Evolutionary conservation across 2,888 invertebrate species (phyloP), one percentile per base, ranked within the genome.

Genomic region (Salticus scenicus): DNA sequence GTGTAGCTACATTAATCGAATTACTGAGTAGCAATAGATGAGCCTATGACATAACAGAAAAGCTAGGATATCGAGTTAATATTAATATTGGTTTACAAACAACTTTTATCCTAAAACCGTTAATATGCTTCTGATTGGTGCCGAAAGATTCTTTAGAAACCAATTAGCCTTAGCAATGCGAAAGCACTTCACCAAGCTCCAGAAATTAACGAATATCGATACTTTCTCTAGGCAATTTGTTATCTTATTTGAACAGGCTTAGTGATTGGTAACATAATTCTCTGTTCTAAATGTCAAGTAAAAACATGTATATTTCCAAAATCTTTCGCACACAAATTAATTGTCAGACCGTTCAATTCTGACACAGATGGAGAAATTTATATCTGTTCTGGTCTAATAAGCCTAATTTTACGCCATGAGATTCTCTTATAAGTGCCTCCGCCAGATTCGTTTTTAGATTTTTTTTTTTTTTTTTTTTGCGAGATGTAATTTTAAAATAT

Each of bases 191-290:
- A 72, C 24, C 31, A 24, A n/a, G 75, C 28, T 71, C 76, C 37
- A 33, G 72, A 76, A 83, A 83, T 83, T 83, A 76, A 76, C 76
- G 82, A 41, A 76, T 83, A 83, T 83, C 82, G 76, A 83, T 83
- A 71, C 31, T 67, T n/a, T 7, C 47, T 17, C 12, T 2, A 12
- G 47, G 47, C 2, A 33, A 17, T 14, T 14, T 80, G 70, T 64
- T 83, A 83, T 83, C 82, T 83, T 83, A 83, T 83, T 83, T 83
- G 82, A 69, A 17, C 82, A 83, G 82, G 28, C 37, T 14, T 51
- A 51, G 24, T 70, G 69, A 81, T 81, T 41, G 28, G 27, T 28
- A n/a, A 33, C 63, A 4, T 12, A 64, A 24, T 64, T 10, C 72
- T 37, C 33, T 63, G n/a, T 33, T 24, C 30, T 20, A 66, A 71